Conservation (phyloP, 2,113 vertebrate genomes). For the Psilopsiagon aurifrons region DNA sequence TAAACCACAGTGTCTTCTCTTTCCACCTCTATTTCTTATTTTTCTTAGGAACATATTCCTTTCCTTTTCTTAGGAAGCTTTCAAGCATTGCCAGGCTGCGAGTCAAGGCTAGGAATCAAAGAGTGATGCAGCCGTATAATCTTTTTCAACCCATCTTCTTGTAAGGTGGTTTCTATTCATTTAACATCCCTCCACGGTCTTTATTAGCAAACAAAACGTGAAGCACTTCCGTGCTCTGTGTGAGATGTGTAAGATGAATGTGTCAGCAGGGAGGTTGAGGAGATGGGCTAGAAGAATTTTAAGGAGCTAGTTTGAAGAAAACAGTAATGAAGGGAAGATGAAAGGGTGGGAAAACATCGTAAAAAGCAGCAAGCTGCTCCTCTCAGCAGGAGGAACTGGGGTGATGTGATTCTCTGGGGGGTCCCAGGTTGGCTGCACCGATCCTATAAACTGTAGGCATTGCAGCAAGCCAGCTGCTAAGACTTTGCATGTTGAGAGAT, state of each 20-base stretch:
- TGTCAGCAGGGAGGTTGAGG: slow-evolving; percentile 23
- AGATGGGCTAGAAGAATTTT: slow-evolving; percentile 41
- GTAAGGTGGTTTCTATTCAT: neutral
- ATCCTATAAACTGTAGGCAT: neutral
- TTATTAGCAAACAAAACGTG: slow-evolving; percentile 53
- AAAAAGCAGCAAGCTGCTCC: slow-evolving; percentile 10
- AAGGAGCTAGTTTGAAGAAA: slow-evolving; percentile 53
- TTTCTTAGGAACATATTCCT: neutral
- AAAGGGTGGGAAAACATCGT: neutral
- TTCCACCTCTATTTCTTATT: neutral
- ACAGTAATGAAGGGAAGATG: slow-evolving; percentile 22
- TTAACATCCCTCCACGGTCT: slow-evolving; percentile 43
- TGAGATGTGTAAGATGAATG: slow-evolving; percentile 21
- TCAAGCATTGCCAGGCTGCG: neutral
- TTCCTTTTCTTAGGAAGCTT: neutral
- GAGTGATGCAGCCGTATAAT: neutral
- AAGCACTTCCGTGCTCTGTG: neutral
- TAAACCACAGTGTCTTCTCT: neutral
- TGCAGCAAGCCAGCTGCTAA: neutral
- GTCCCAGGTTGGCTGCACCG: neutral
- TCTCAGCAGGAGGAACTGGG: neutral
- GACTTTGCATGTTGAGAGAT: neutral
- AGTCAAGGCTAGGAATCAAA: neutral
- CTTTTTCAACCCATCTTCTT: neutral
- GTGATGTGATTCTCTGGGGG: neutral